Percentiles rank a stretch among this genome's conserved stretches.
These are phyloP conservation scores for Lepus timidus DNA, from an alignment of 2,113 vertebrate species.

Conservation along the genomic window DNA sequence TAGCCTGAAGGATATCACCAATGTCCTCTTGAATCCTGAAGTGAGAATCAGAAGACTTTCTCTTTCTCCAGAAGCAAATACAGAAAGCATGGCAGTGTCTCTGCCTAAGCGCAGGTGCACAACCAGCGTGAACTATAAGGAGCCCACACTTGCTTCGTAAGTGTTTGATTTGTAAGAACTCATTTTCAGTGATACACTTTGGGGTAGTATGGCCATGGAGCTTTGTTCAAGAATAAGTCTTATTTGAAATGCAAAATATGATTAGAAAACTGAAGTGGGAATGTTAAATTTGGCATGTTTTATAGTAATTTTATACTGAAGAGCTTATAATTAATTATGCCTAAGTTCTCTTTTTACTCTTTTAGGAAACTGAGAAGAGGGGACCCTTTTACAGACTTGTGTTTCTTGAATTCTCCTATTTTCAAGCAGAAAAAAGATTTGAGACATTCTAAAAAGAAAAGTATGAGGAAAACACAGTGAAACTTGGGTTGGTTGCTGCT, in stretches of 20 bases:
- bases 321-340: not conserved
- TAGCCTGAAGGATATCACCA: conserved; percentile 94
- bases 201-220: too few species aligned
- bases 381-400: conserved; percentile 94
- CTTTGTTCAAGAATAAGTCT: not conserved
- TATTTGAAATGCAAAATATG: not conserved
- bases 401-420: conserved; percentile 94
- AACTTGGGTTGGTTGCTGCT: conserved; percentile 88
- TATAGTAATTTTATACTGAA: not conserved
- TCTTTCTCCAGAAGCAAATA: conserved; percentile 67
- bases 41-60: conserved; percentile 82
- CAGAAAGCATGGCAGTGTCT: conserved; percentile 76
- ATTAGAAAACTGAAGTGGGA: not conserved
- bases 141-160: conserved; percentile 87
- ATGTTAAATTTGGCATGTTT: not conserved
- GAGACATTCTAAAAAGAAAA: conserved; percentile 76
- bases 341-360: conserved; percentile 54
- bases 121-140: conserved; percentile 91
- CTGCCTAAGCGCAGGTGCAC: conserved; percentile 90
- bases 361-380: conserved; percentile 96
- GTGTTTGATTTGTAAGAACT: conserved; percentile 49
- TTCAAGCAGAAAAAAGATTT: conserved; percentile 89
- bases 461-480: conserved; percentile 88
- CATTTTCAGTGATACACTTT: not conserved
- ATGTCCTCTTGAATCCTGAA: conserved; percentile 86